Base-by-base conservation (phyloP, 2,888 invertebrate genomes). In the Barypeithes pellucidus region DNA sequence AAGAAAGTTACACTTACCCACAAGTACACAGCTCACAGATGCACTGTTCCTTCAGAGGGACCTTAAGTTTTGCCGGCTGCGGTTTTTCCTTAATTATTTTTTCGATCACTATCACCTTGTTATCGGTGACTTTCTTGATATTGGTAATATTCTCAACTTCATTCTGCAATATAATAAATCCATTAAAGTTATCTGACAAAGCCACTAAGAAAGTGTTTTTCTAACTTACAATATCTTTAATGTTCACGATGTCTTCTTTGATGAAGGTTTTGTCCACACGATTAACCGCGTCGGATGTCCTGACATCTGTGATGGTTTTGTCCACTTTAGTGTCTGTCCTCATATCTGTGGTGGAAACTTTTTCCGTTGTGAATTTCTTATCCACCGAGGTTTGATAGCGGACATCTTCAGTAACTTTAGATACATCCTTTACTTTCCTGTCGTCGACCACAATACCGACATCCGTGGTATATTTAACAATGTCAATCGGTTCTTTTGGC, bases 11-110 rank as follows among this genome's bases (percentile, higher is more conserved):
- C 94, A 90, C 94, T 92, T 87, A 95, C 95, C 95, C 95, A 88
- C 95, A 95, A 82, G 95, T 95, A 85, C 95, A 95, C 76, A 95
- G 92, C 88, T 95, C 95, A 84, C 95, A 95, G 82, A 95, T 94
- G 85, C 95, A 95, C 85, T 94, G 93, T 83, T 95, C 95, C 83
- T 92, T 93, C 77, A 87, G 82, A 8, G 86, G 85, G 2, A 87
- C 86, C 79, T 87, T 86, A 47, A 85, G 83, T 29, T 84, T 78
- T 50, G 84, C 85, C 62, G 85, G 81, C 57, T 85, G 81, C 62
- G 85, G 82, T 2, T 82, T 80, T 67, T 86, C 85, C 77, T 83
- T 85, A 18, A 86, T 83, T 2, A 84, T 83, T 78, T 86, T 85
- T 67, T 83, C 84, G 67, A 87, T 87, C 77, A 88, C 87, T 68